Percentiles rank a stretch among this genome's conserved stretches.
Conservation (phyloP, 2,888 invertebrate species). For the Crepidodera aurea region DNA sequence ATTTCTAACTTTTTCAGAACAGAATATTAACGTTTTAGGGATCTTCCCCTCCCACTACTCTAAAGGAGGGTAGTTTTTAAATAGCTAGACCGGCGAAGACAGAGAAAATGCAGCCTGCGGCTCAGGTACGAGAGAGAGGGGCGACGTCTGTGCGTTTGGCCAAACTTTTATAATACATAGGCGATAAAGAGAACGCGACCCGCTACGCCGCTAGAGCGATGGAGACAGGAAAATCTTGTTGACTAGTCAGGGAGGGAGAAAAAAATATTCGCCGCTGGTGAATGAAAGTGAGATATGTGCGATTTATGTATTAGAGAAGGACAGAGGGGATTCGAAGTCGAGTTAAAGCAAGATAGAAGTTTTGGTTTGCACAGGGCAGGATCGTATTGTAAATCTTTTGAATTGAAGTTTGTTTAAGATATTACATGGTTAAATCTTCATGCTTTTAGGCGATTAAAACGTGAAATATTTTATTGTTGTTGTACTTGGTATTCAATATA, state of each 20-base stretch:
- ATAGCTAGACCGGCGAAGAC: constrained; percentile 56
- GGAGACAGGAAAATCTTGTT: constrained; percentile 48
- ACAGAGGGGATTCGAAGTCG: constrained; percentile 45
- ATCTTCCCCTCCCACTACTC: constrained; percentile 56
- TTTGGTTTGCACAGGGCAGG: constrained; percentile 34
- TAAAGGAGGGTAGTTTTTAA: constrained; percentile 63
- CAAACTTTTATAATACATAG: constrained; percentile 59
- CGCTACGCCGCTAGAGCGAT: constrained; percentile 26
- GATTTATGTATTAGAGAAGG: constrained; percentile 54
- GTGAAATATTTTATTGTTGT: constrained; percentile 35
- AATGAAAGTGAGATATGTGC: constrained; percentile 55
- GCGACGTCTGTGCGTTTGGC: constrained; percentile 49
- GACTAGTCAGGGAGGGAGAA: constrained; percentile 54
- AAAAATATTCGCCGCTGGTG: constrained; percentile 56
- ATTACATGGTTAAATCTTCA: constrained; percentile 18
- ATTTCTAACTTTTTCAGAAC: constrained; percentile 59
- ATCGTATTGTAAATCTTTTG: constrained; percentile 49
- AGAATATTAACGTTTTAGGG: constrained; percentile 53
- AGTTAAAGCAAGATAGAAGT: constrained; percentile 50
- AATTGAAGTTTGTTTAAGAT: constrained; percentile 31
- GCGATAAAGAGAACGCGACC: constrained; percentile 41
- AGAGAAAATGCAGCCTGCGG: constrained; percentile 39
- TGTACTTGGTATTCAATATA: constrained; percentile 26
- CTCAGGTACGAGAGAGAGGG: constrained; percentile 34
- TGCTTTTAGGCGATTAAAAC: constrained; percentile 30